Percentiles rank a stretch among this genome's conserved stretches.
Evolutionary conservation across 2,888 invertebrate genomes (phyloP).

Genomic region (Zonitis immaculata): DNA sequence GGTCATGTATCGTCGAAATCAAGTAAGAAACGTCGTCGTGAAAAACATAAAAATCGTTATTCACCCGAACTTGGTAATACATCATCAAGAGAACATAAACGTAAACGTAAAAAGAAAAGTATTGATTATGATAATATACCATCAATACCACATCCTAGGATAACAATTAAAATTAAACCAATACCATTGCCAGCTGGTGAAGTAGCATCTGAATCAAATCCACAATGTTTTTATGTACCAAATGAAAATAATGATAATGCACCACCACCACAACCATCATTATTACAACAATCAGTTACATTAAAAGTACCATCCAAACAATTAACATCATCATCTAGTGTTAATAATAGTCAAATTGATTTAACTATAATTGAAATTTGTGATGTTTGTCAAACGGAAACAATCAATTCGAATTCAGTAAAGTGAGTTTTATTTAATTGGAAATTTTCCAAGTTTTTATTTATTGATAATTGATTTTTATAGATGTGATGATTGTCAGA

Average conservation of each 20-base stretch:
- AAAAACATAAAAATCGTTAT: slow-evolving; percentile 71
- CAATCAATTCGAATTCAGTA: slow-evolving; percentile 62
- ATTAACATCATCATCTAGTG: slow-evolving; percentile 20
- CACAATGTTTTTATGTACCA: slow-evolving; percentile 74
- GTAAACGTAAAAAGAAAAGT: slow-evolving; percentile 76
- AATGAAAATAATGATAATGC: slow-evolving; percentile 59
- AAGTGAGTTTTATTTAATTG: slow-evolving; percentile 50
- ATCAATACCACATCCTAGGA: slow-evolving; percentile 64
- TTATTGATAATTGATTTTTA: slow-evolving; percentile 11
- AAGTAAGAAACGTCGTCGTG: slow-evolving; percentile 66
- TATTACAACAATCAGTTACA: slow-evolving; percentile 8
- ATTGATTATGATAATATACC: slow-evolving; percentile 57
- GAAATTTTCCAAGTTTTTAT: too few species aligned
- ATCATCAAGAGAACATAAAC: slow-evolving; percentile 70
- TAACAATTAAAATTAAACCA: slow-evolving; percentile 76
- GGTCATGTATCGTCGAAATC: slow-evolving; percentile 49
- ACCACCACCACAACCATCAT: slow-evolving; percentile 35
- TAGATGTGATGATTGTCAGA: slow-evolving; percentile 88
- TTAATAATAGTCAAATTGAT: neutral
- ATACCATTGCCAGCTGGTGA: slow-evolving; percentile 75
- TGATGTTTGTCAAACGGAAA: slow-evolving; percentile 62
- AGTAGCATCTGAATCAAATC: slow-evolving; percentile 57
- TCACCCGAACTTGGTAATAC: slow-evolving; percentile 65
- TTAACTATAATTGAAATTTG: slow-evolving; percentile 53
- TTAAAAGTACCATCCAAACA: slow-evolving; percentile 17